phyloP scores from a whole-genome alignment of 92 coral and sea anemone genomes.

The Epizoanthus fatuus region DNA sequence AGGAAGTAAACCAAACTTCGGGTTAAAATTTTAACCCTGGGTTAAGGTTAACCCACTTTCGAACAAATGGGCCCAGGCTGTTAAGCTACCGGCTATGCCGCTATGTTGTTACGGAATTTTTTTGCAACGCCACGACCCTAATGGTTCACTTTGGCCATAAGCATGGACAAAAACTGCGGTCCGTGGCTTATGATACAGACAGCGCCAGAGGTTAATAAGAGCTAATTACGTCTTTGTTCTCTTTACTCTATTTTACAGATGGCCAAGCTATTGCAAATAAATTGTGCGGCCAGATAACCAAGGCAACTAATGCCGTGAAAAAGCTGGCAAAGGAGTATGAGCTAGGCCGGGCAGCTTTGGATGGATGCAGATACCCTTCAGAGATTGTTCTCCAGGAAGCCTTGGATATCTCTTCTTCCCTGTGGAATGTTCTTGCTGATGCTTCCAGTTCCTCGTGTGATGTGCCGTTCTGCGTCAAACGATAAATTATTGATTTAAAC shows the following conservation, averaged over 20 bases:
- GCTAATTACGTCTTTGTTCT: background rate
- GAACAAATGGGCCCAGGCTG: too few relatives aligned
- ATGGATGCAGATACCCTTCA: conserved; percentile 46
- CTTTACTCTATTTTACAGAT: conserved; percentile 45
- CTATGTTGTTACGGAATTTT: too few relatives aligned
- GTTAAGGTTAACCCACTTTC: too few relatives aligned
- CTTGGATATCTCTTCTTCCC: conserved; percentile 46
- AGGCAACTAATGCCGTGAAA: conserved; percentile 62
- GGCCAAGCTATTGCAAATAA: conserved; percentile 76
- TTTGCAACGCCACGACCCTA: too few relatives aligned
- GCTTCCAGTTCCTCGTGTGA: conserved; percentile 12
- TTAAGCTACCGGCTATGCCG: too few relatives aligned
- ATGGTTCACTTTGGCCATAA: too few relatives aligned
- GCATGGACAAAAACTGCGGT: too few relatives aligned
- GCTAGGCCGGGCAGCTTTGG: conserved; percentile 7
- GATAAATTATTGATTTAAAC: conserved; percentile 53
- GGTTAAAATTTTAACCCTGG: too few relatives aligned
- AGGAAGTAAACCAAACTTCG: too few relatives aligned
- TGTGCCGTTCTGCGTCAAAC: conserved; percentile 54
- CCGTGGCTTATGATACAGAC: too few relatives aligned
- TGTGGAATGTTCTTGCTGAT: conserved; percentile 55
- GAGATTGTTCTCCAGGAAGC: conserved; percentile 50
- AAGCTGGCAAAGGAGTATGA: conserved; percentile 57
- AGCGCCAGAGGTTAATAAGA: too few relatives aligned
- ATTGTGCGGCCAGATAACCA: conserved; percentile 59